phyloP scores from a whole-genome alignment of 2,888 invertebrate genomes.

The Eupithecia centaureata region DNA sequence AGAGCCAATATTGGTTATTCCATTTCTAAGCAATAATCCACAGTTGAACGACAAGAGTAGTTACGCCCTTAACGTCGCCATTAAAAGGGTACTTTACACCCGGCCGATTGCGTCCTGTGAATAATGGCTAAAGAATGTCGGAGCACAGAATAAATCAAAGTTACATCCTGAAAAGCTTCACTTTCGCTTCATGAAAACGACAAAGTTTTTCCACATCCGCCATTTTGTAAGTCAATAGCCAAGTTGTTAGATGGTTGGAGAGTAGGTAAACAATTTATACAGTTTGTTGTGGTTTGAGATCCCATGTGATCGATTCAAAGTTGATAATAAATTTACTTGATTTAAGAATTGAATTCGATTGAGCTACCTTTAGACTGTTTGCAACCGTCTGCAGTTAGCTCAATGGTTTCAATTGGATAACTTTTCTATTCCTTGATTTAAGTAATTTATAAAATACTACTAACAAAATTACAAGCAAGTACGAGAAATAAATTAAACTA shows the following conservation, averaged over 20 bases:
- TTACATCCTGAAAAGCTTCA: background rate
- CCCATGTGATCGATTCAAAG: background rate
- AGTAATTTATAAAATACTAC: too few relatives aligned
- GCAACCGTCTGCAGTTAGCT: too few relatives aligned
- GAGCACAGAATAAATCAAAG: background rate
- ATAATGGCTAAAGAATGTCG: constrained; percentile 71
- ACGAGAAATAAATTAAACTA: too few relatives aligned
- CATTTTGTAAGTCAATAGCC: background rate
- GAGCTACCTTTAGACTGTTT: too few relatives aligned
- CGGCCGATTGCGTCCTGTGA: constrained; percentile 67
- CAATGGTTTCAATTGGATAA: too few relatives aligned
- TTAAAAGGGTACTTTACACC: constrained; percentile 70
- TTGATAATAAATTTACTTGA: background rate
- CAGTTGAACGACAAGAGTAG: constrained; percentile 65
- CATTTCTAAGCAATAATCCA: constrained; percentile 51
- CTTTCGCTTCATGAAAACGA: background rate
- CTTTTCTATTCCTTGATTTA: too few relatives aligned
- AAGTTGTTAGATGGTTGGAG: background rate
- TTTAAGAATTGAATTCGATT: too few relatives aligned
- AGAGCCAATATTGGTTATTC: constrained; percentile 28
- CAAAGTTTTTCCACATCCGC: background rate
- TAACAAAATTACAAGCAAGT: too few relatives aligned
- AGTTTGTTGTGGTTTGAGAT: background rate
- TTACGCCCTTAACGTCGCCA: constrained; percentile 62
- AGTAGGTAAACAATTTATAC: background rate